Evolutionary conservation across 2,113 vertebrate genomes (phyloP).

Genomic region (Clarias gariepinus): DNA sequence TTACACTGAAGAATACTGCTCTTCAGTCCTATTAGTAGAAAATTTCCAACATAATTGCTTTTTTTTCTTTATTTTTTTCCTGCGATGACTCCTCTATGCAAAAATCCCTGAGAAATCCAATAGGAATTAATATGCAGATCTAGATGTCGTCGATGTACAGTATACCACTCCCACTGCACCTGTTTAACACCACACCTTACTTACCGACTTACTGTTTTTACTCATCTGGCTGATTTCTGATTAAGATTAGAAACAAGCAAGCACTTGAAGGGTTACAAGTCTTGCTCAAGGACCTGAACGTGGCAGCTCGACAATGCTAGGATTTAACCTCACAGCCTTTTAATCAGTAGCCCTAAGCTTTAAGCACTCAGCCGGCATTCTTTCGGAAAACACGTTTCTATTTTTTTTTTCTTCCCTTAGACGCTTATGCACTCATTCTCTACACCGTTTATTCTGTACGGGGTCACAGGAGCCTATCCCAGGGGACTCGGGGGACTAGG

Average conservation of each 20-base stretch:
- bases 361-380: not conserved
- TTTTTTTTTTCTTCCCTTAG: not conserved
- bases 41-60: not conserved
- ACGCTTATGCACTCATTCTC: not conserved
- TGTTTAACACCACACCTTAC: not conserved
- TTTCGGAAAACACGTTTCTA: not conserved
- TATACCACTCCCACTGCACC: not conserved
- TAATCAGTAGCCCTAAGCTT: not conserved
- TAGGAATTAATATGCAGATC: not conserved
- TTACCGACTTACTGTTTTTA: not conserved
- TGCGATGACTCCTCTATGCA: not conserved
- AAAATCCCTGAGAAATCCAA: not conserved
- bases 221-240: not conserved
- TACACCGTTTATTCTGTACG: no score
- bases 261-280: constrained; percentile 5
- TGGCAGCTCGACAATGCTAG: not conserved
- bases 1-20: constrained; percentile 3
- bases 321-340: constrained; percentile 8
- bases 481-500: no score
- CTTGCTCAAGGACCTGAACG: not conserved
- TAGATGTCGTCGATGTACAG: not conserved
- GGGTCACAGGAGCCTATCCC: no score
- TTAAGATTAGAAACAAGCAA: not conserved
- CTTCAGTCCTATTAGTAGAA: not conserved
- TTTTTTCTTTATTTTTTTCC: no score